Evolutionary conservation across 2,888 invertebrate species (phyloP).

Genomic region (Melinaea menophilus): DNA sequence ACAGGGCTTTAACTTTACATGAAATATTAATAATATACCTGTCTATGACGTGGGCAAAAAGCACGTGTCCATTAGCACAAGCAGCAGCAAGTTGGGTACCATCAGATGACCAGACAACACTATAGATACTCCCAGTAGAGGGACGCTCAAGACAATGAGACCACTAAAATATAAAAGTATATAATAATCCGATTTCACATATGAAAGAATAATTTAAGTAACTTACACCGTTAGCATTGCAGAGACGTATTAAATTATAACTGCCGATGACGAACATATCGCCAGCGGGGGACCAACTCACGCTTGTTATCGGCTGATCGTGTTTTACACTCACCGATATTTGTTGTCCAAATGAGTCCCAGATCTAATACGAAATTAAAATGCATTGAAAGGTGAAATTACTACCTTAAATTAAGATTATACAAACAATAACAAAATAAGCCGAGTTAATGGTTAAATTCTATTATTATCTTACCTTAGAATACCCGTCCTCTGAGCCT

Average conservation of each 20-base stretch:
- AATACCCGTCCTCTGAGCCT: constrained; percentile 96
- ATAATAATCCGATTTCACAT: not conserved
- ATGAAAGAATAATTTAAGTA: not conserved
- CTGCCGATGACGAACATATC: constrained; percentile 95
- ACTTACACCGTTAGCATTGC: constrained; percentile 94
- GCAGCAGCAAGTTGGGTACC: constrained; percentile 97
- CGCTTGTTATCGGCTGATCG: constrained; percentile 93
- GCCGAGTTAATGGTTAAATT: not conserved
- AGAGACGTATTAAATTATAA: constrained; percentile 93
- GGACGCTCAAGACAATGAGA: constrained; percentile 94
- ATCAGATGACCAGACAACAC: constrained; percentile 95
- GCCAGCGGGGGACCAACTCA: constrained; percentile 95
- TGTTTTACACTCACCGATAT: constrained; percentile 91
- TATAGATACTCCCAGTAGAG: constrained; percentile 92
- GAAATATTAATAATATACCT: constrained; percentile 69
- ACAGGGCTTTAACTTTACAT: not conserved
- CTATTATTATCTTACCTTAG: constrained; percentile 78
- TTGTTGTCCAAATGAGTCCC: constrained; percentile 94
- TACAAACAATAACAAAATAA: no score
- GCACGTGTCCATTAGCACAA: constrained; percentile 93
- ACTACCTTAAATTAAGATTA: no score
- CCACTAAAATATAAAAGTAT: constrained; percentile 82
- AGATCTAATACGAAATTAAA: constrained; percentile 75
- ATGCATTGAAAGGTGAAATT: no score
- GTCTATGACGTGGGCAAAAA: constrained; percentile 94